Evolutionary conservation across 2,888 invertebrate species (phyloP).

Genomic region (Mythimna loreyi): DNA sequence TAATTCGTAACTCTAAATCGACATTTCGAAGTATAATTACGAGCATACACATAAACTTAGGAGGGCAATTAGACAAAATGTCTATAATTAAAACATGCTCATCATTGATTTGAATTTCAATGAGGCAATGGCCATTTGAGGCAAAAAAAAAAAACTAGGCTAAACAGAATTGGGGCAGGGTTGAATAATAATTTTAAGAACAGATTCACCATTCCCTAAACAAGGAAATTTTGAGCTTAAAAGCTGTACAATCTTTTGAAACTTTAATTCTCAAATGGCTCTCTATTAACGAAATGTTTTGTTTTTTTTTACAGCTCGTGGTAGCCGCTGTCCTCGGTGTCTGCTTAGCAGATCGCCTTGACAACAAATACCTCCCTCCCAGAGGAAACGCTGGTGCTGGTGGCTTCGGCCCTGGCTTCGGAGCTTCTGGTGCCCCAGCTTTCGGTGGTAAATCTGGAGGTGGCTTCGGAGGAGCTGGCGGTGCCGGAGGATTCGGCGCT

Average conservation of each 20-base stretch:
- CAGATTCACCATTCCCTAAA: neutral
- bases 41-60: slow-evolving; percentile 41
- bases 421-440: slow-evolving; percentile 61
- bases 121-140: slow-evolving; percentile 41
- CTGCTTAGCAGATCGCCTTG: slow-evolving; percentile 86
- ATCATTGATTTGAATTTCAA: slow-evolving; percentile 67
- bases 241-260: neutral
- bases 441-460: slow-evolving; percentile 62
- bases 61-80: slow-evolving; percentile 57
- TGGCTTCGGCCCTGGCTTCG: slow-evolving; percentile 80
- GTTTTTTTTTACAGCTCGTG: slow-evolving; percentile 78
- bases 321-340: slow-evolving; percentile 85
- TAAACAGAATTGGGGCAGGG: slow-evolving; percentile 49
- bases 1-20: slow-evolving; percentile 52
- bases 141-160: slow-evolving; percentile 53
- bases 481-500: slow-evolving; percentile 79
- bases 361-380: slow-evolving; percentile 88
- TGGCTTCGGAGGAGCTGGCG: slow-evolving; percentile 70
- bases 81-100: slow-evolving; percentile 62
- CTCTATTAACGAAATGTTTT: slow-evolving; percentile 5
- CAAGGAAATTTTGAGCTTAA: neutral
- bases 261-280: neutral
- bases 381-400: slow-evolving; percentile 85
- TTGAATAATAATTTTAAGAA: slow-evolving; percentile 45
- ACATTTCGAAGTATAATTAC: slow-evolving; percentile 62